These are phyloP conservation scores for Chrysolina americana DNA, from an alignment of 2,888 invertebrate genomes.

Conservation along the genomic window DNA sequence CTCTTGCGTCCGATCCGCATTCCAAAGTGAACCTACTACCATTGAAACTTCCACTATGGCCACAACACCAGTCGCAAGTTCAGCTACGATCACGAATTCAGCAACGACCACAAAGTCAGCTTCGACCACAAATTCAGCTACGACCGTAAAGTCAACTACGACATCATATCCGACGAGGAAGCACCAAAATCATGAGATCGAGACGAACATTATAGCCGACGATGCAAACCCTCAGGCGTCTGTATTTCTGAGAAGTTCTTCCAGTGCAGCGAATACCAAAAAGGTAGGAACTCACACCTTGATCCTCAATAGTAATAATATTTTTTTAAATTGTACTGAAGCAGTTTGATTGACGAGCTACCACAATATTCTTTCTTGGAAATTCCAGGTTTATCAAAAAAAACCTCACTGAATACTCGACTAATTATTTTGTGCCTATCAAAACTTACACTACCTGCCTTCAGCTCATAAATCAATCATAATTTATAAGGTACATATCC, in stretches of 20 bases:
- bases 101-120: neutral
- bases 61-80: slow-evolving; percentile 58
- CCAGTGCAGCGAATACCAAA: neutral
- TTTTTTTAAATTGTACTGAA: too few species aligned
- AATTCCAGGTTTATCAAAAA: too few species aligned
- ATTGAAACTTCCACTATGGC: slow-evolving; percentile 63
- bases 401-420: too few species aligned
- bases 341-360: too few species aligned
- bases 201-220: slow-evolving; percentile 46
- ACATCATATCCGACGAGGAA: slow-evolving; percentile 59
- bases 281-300: neutral
- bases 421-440: too few species aligned
- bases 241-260: slow-evolving; percentile 21
- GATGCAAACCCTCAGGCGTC: slow-evolving; percentile 27
- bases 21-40: slow-evolving; percentile 62
- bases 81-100: slow-evolving; percentile 38
- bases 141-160: slow-evolving; percentile 58
- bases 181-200: slow-evolving; percentile 44
- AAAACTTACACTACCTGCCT: too few species aligned
- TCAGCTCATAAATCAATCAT: too few species aligned
- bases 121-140: slow-evolving; percentile 59
- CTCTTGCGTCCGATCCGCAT: slow-evolving; percentile 73
- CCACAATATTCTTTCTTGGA: too few species aligned
- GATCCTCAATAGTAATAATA: too few species aligned
- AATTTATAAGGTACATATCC: too few species aligned